Base-by-base conservation (phyloP, 2,113 vertebrate species). In the Alexandromys fortis region DNA sequence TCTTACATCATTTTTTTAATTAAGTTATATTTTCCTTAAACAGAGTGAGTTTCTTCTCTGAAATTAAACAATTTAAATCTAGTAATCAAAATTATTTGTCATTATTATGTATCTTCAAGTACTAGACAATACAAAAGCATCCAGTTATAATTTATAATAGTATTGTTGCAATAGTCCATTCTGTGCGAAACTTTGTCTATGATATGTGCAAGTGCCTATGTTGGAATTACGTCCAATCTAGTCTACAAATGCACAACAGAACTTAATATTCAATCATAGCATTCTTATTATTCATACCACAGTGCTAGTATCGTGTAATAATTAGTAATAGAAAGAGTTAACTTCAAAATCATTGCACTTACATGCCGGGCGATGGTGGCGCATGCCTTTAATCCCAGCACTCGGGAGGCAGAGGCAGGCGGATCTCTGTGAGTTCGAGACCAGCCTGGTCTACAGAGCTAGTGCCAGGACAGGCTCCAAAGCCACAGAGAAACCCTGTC, bases 11-110 rank as follows among this genome's bases (percentile, higher is more conserved):
- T 77, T 77, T 33, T 77, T 77, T 30, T 7, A 13, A 77, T 77
- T 76, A 30, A 77, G 26, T 9, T 49, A 47, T 77, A 47, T 77
- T 63, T 96, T 86, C 2, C 38, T 92, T 90, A 92, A 30, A 2
- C 3, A 49, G 12, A 58, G 2, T 75, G 19, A 13, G 42, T 92
- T 81, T 85, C 52, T 91, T 33, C 45, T 30, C 61, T 45, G 21
- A 81, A 95, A 70, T 33, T 83, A 45, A 86, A 85, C 49, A 92
- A 83, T 70, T 90, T 24, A 1, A 90, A 92, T 35, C 30, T 72
- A 88, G 45, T 78, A 24, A 70, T 94, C 33, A 11, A 42, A 89
- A n/a, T 28, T 45, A 63, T 73, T 87, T 96, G 77, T 86, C 30
- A 65, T 61, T 77, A 24, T 76, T 90, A 79, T 16, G 70, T 35